Evolutionary conservation across 2,797 vertebrate genomes (phyloP), one percentile per base, ranked within the genome.

Genomic region (Alexandromys oeconomus): DNA sequence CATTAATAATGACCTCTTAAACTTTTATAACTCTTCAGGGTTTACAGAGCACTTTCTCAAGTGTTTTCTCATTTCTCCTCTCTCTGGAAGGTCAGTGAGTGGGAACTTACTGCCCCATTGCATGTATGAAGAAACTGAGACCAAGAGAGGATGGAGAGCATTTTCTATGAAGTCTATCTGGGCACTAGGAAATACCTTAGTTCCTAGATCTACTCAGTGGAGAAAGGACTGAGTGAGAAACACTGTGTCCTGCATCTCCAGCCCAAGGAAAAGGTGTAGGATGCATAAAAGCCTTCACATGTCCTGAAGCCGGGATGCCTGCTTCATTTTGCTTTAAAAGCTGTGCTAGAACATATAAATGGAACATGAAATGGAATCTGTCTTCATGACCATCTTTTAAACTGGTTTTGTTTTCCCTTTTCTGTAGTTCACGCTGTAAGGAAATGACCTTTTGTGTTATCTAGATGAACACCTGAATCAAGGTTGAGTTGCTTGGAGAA

Each of bases 1-100:
- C 90, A 97, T 97, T 97, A 96, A 79, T 96, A 97, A 97, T 97
- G 94, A 80, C 63, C 79, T 79, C 81, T 97, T 92, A 97, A 97
- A 97, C 92, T 97, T 98, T 97, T 91, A 94, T 95, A 92, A 96
- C 81, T 93, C 85, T 92, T 90, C 76, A 37, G 78, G 91, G 90
- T 97, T 97, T 96, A 91, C 96, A 93, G 95, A 97, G 93, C 92
- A 96, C 88, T 95, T 97, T 96, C 63, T 88, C 80, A 69, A 89
- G 54, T 67, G 12, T 94, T 94, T 96, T 80, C 59, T 79, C 43
- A 37, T 86, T 85, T 90, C n/a, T 88, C 23, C 8, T 87, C 57
- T 54, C 57, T 95, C 69, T 71, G 78, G 59, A 79, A 92, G 87
- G 63, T 77, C 1, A 0, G 25, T 23, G 51, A 65, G 76, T 48